A percentile compares a stretch with the other conserved stretches of the same genome.
phyloP scores from a whole-genome alignment of 2,888 invertebrate genomes.

The Rhingia rostrata region DNA sequence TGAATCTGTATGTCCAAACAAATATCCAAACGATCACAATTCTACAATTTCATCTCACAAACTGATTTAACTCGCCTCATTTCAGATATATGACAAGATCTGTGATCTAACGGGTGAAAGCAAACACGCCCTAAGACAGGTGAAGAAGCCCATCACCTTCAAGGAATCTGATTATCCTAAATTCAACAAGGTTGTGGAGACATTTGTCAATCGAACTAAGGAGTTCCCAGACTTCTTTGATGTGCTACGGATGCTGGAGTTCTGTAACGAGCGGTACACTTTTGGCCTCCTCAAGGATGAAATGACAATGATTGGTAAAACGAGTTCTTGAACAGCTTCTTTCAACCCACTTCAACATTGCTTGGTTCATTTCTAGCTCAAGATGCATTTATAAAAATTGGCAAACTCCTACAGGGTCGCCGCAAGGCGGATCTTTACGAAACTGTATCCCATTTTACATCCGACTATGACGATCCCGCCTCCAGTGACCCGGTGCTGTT shows the following conservation, averaged over 20 bases:
- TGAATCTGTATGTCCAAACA: no score
- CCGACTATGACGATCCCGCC: slow-evolving; percentile 85
- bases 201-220: slow-evolving; percentile 81
- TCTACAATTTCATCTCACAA: neutral
- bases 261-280: slow-evolving; percentile 80
- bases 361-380: slow-evolving; percentile 83
- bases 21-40: neutral
- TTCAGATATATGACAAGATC: slow-evolving; percentile 84
- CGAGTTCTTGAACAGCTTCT: neutral
- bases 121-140: slow-evolving; percentile 80
- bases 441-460: slow-evolving; percentile 84
- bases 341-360: neutral
- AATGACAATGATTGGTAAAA: slow-evolving; percentile 81
- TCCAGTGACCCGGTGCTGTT: slow-evolving; percentile 84
- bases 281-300: slow-evolving; percentile 80
- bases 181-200: slow-evolving; percentile 81
- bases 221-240: slow-evolving; percentile 85
- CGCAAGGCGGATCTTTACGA: slow-evolving; percentile 87
- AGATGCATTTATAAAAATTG: slow-evolving; percentile 87
- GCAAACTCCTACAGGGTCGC: slow-evolving; percentile 86
- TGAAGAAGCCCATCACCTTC: slow-evolving; percentile 82
- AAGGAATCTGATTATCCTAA: slow-evolving; percentile 80
- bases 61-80: neutral
- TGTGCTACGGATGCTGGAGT: slow-evolving; percentile 81
- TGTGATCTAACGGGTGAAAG: slow-evolving; percentile 86